phyloP scores from a whole-genome alignment of 1,140 invertebrate genomes.

The Whitmania pigra region DNA sequence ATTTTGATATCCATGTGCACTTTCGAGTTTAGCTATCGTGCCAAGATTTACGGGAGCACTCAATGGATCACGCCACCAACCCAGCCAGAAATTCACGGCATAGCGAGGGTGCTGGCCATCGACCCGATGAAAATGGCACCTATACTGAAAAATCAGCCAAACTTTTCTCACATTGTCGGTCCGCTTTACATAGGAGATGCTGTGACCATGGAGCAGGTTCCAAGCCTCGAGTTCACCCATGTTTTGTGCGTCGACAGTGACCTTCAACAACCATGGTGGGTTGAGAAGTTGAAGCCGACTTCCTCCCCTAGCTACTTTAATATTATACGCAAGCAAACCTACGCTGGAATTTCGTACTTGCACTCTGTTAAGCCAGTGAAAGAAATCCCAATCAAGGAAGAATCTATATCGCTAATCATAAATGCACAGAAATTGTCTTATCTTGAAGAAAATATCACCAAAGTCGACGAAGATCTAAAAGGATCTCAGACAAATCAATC shows the following conservation, averaged over 20 bases:
- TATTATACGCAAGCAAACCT: not conserved
- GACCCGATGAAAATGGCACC: not conserved
- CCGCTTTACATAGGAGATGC: not conserved
- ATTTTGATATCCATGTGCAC: not conserved
- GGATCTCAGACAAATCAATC: too few relatives aligned
- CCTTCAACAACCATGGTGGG: not conserved
- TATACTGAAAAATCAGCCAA: not conserved
- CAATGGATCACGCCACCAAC: not conserved
- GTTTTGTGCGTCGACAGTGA: conserved; percentile 5
- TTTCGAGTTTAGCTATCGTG: conserved; percentile 7
- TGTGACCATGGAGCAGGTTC: not conserved
- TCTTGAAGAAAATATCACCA: too few relatives aligned
- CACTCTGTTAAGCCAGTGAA: not conserved
- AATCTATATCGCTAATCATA: too few relatives aligned
- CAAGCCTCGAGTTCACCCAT: conserved; percentile 1
- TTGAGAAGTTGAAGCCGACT: not conserved
- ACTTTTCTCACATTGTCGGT: not conserved
- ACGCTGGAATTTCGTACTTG: not conserved
- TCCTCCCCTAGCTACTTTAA: not conserved
- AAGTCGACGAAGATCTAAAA: too few relatives aligned
- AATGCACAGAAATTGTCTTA: too few relatives aligned
- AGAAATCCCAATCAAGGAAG: not conserved
- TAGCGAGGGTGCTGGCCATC: not conserved
- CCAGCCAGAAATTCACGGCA: not conserved
- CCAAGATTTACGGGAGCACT: not conserved